Evolutionary conservation across 2,888 invertebrate genomes (phyloP).

Genomic region (Vesta saturnalis): DNA sequence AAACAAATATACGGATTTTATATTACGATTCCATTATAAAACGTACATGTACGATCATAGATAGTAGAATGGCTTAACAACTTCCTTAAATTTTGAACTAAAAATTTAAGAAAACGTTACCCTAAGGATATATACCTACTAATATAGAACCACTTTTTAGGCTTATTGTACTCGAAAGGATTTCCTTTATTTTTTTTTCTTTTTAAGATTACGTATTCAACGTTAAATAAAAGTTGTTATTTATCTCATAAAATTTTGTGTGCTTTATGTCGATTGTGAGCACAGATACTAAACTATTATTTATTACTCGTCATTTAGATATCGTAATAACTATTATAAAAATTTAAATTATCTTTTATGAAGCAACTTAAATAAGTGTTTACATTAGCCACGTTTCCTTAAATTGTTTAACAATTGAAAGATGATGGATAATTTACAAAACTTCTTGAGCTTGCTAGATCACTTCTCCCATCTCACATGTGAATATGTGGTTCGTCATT

Average conservation of each 20-base stretch:
- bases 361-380: no score
- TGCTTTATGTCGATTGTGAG: background rate
- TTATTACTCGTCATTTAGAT: no score
- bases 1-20: background rate
- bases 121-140: conserved; percentile 29
- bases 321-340: no score
- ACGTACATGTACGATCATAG: background rate
- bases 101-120: conserved; percentile 33
- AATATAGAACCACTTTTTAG: conserved; percentile 34
- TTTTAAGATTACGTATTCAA: background rate
- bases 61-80: conserved; percentile 25
- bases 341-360: no score
- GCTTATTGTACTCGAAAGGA: conserved; percentile 28
- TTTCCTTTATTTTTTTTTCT: conserved; percentile 4
- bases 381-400: no score
- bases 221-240: background rate
- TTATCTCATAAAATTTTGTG: background rate
- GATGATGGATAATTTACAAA: no score
- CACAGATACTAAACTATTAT: no score
- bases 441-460: no score
- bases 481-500: no score
- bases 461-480: no score
- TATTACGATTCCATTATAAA: background rate
- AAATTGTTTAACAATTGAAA: no score
- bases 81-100: conserved; percentile 30